A percentile compares a stretch with the other conserved stretches of the same genome.
Conservation (phyloP, 2,113 vertebrate species). For the Marcusenius ussheri region DNA sequence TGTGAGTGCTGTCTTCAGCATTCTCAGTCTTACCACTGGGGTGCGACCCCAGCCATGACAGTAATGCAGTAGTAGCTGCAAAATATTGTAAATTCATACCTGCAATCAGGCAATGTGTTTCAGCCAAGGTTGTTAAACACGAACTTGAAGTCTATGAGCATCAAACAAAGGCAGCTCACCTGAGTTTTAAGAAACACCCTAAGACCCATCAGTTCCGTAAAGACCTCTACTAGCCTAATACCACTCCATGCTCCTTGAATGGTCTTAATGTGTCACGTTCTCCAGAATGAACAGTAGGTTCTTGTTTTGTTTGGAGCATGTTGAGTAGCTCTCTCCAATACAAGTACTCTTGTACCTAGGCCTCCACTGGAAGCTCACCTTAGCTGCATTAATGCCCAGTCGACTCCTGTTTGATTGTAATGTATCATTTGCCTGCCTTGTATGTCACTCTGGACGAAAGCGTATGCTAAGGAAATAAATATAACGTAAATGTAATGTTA, state of each 20-base stretch:
- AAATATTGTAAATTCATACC: background rate
- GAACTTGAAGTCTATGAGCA: background rate
- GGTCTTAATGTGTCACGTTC: background rate
- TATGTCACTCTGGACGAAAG: background rate
- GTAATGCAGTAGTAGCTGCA: background rate
- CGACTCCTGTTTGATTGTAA: background rate
- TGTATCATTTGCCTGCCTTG: background rate
- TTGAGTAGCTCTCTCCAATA: background rate
- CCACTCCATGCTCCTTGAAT: background rate
- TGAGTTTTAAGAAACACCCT: background rate
- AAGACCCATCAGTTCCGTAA: background rate
- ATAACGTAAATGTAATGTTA: background rate
- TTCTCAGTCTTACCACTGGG: too few species aligned
- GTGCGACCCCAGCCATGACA: background rate
- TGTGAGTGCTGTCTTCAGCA: background rate
- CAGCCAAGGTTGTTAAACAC: background rate
- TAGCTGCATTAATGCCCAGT: background rate
- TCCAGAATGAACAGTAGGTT: background rate
- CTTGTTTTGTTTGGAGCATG: background rate
- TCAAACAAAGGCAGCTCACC: background rate
- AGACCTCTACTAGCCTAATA: background rate
- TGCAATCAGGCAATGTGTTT: background rate
- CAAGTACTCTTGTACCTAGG: background rate
- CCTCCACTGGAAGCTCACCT: background rate
- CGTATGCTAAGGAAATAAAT: background rate